Percentiles rank a stretch among this genome's conserved stretches.
Evolutionary conservation across 1,140 invertebrate species (phyloP).

Genomic region (Leptinotarsa undecemlineata): DNA sequence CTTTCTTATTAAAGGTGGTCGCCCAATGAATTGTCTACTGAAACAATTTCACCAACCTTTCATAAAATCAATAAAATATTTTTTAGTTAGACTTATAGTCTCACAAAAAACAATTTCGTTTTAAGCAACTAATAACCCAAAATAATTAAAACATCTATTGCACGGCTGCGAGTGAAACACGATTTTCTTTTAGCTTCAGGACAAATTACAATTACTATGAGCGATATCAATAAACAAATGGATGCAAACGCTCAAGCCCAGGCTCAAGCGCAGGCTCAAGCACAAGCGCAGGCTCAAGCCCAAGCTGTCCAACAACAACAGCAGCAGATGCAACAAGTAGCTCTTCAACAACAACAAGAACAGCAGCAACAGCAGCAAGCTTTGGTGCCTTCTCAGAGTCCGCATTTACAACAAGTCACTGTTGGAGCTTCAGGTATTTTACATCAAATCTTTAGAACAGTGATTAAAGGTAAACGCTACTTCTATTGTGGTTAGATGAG

Average conservation of each 20-base stretch:
- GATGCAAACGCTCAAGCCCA: constrained; percentile 48
- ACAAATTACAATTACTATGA: constrained; percentile 31
- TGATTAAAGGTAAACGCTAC: no score
- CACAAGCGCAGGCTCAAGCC: constrained; percentile 50
- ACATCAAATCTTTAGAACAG: no score
- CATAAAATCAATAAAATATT: no score
- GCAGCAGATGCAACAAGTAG: constrained; percentile 50
- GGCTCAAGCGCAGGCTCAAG: constrained; percentile 53
- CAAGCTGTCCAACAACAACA: constrained; percentile 56
- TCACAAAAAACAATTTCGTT: no score
- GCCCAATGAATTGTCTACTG: no score
- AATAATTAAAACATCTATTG: no score
- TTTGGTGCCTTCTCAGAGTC: constrained; percentile 60
- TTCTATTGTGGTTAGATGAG: no score
- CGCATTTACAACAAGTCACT: constrained; percentile 61
- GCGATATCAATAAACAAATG: constrained; percentile 42
- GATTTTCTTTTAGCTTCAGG: constrained; percentile 5
- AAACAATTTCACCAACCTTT: no score
- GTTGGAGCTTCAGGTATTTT: constrained; percentile 46
- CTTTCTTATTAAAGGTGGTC: no score
- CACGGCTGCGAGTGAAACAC: not conserved
- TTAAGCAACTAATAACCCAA: no score
- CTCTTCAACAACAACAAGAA: constrained; percentile 36
- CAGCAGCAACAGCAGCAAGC: constrained; percentile 58
- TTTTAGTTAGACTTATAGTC: no score